These are phyloP conservation scores for Cavia porcellus DNA, from an alignment of 2,113 vertebrate genomes.

Conservation along the genomic window DNA sequence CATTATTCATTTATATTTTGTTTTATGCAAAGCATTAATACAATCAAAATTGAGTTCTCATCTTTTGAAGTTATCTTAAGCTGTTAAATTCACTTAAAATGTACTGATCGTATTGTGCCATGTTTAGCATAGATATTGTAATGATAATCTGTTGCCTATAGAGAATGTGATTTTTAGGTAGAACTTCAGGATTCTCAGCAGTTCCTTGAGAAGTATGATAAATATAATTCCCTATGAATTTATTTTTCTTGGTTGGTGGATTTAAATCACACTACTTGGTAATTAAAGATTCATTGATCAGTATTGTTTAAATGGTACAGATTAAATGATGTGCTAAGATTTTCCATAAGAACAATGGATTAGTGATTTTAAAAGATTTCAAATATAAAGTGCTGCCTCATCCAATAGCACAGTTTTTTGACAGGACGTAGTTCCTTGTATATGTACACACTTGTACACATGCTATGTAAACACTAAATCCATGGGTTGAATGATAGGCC, in stretches of 20 bases:
- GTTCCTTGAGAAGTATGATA: constrained; percentile 15
- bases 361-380: constrained; percentile 47
- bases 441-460: neutral
- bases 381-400: neutral
- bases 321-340: constrained; percentile 45
- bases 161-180: constrained; percentile 13
- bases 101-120: neutral
- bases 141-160: neutral
- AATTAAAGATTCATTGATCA: constrained; percentile 72
- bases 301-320: constrained; percentile 52
- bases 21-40: constrained; percentile 29
- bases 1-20: constrained; percentile 58
- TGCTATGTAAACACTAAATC: constrained; percentile 32
- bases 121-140: neutral
- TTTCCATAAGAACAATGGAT: neutral
- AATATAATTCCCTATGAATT: constrained; percentile 19
- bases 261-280: constrained; percentile 30
- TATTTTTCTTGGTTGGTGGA: constrained; percentile 35
- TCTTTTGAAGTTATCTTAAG: neutral
- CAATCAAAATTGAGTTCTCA: constrained; percentile 36
- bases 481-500: constrained; percentile 74
- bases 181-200: neutral
- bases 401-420: neutral
- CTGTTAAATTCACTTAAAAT: constrained; percentile 11
- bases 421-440: neutral